Evolutionary conservation across 2,888 invertebrate genomes (phyloP).

Genomic region (Catocala sponsa): DNA sequence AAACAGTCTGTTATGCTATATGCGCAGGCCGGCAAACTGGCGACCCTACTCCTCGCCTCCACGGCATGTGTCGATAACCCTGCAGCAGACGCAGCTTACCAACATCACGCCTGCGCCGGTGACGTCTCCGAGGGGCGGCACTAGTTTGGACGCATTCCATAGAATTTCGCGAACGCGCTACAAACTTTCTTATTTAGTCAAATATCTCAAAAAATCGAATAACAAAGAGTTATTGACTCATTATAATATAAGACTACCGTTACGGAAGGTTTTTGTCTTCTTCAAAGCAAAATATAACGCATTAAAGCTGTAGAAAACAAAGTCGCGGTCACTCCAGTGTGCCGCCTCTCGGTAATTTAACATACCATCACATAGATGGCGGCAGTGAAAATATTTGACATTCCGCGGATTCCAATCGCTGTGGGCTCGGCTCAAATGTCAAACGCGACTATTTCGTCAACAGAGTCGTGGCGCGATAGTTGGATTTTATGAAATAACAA

Average conservation of each 20-base stretch:
- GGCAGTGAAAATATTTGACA: slow-evolving; percentile 91
- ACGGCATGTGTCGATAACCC: slow-evolving; percentile 85
- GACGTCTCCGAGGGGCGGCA: slow-evolving; percentile 77
- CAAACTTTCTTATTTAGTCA: slow-evolving; percentile 60
- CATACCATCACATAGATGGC: slow-evolving; percentile 88
- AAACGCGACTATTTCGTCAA: slow-evolving; percentile 90
- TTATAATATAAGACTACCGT: slow-evolving; percentile 27
- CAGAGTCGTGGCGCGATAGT: slow-evolving; percentile 87
- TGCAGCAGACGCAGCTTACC: slow-evolving; percentile 73
- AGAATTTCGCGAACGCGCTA: slow-evolving; percentile 69
- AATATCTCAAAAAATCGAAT: slow-evolving; percentile 15
- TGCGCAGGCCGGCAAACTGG: slow-evolving; percentile 63
- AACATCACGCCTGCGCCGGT: slow-evolving; percentile 82
- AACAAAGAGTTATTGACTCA: slow-evolving; percentile 23
- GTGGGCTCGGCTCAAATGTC: slow-evolving; percentile 92
- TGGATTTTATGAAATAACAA: slow-evolving; percentile 86
- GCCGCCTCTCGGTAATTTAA: slow-evolving; percentile 73
- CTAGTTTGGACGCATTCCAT: slow-evolving; percentile 79
- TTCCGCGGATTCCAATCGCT: slow-evolving; percentile 90
- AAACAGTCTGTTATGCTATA: slow-evolving; percentile 75
- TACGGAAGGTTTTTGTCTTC: slow-evolving; percentile 11
- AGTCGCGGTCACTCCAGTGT: slow-evolving; percentile 66
- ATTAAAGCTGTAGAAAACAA: slow-evolving; percentile 32
- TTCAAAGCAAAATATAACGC: slow-evolving; percentile 21
- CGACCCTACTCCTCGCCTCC: slow-evolving; percentile 75